Percentiles rank a stretch among this genome's conserved stretches.
phyloP scores from a whole-genome alignment of 2,888 invertebrate species.

The Maniola hyperantus region DNA sequence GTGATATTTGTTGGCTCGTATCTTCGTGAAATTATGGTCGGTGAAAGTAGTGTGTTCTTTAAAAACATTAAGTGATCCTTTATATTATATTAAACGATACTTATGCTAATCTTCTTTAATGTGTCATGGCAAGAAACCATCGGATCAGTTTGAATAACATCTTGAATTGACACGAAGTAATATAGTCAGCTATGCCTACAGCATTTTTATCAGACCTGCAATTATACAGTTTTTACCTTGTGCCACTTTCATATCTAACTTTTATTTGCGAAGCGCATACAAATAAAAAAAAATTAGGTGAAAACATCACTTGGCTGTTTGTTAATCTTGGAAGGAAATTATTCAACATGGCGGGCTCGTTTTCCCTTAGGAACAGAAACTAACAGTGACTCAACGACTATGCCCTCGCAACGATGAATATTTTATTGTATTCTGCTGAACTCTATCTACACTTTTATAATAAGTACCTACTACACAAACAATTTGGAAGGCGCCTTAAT shows the following conservation, averaged over 20 bases:
- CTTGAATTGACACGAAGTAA: neutral
- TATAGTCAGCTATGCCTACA: neutral
- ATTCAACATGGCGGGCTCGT: neutral
- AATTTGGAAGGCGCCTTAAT: too few relatives aligned
- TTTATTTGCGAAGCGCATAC: constrained; percentile 4
- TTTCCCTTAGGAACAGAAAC: constrained; percentile 1
- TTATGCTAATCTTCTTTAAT: neutral
- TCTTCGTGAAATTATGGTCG: neutral
- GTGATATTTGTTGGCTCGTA: neutral
- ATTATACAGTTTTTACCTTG: constrained; percentile 9
- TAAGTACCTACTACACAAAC: neutral
- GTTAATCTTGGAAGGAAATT: neutral
- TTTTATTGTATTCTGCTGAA: neutral
- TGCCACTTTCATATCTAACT: constrained; percentile 5
- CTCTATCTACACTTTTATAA: neutral
- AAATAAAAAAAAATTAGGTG: neutral
- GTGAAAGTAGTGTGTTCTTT: neutral
- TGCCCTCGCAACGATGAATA: neutral
- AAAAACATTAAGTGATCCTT: neutral
- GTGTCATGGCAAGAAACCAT: neutral
- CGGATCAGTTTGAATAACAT: neutral
- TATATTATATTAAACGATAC: neutral
- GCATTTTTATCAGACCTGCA: neutral
- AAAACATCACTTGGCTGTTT: neutral
- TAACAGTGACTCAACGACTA: neutral